Evolutionary conservation across 2,888 invertebrate species (phyloP).

Genomic region (Spisula subtruncata): DNA sequence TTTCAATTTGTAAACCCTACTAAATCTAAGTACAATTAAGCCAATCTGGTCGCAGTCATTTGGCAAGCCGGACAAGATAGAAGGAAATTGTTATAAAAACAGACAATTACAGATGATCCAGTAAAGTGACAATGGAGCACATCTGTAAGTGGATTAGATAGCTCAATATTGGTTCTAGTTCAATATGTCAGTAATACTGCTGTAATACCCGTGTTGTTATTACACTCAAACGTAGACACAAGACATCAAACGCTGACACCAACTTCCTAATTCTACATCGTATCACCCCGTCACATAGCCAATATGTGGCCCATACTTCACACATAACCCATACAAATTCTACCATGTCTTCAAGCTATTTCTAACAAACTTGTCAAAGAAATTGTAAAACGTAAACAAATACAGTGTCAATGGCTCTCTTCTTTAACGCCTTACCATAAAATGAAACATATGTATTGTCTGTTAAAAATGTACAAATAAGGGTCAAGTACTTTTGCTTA

Average conservation of each 20-base stretch:
- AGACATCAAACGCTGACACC: slow-evolving; percentile 47
- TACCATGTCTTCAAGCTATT: slow-evolving; percentile 16
- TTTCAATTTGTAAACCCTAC: no score
- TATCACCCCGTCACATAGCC: slow-evolving; percentile 1
- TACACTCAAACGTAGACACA: slow-evolving; percentile 29
- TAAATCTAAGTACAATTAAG: neutral
- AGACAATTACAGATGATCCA: slow-evolving; percentile 38
- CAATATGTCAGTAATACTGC: slow-evolving; percentile 39
- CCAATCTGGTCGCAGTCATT: neutral
- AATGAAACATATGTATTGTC: neutral
- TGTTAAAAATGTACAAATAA: neutral
- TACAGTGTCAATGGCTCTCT: slow-evolving; percentile 11
- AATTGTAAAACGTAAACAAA: slow-evolving; percentile 11
- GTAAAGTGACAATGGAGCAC: slow-evolving; percentile 8
- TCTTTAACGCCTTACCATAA: neutral
- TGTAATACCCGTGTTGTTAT: slow-evolving; percentile 45
- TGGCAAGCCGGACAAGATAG: slow-evolving; percentile 36
- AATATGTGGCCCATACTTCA: slow-evolving; percentile 33
- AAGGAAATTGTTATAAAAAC: slow-evolving; percentile 46
- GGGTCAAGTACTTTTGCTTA: neutral
- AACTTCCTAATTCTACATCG: slow-evolving; percentile 43
- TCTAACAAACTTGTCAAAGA: neutral
- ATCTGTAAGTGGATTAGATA: slow-evolving; percentile 48
- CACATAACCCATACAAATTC: slow-evolving; percentile 9
- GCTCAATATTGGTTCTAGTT: slow-evolving; percentile 48